Base-by-base conservation (phyloP, 2,797 vertebrate species). In the Triplophysa yarkandensis region DNA sequence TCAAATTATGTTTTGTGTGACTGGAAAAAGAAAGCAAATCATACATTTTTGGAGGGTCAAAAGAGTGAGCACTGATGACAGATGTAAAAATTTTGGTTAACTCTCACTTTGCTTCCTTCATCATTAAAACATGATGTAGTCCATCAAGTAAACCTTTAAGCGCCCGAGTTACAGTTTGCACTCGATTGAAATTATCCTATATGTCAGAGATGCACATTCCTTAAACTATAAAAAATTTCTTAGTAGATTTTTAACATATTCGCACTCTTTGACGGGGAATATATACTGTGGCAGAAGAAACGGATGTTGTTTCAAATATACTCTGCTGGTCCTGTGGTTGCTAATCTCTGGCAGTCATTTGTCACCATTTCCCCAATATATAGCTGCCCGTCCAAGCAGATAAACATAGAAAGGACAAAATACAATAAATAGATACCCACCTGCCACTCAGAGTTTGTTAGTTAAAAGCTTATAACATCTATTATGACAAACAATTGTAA, bases 291-390 rank as follows among this genome's bases (percentile, higher is more conserved):
- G 58, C 69, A 4, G 72, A 60, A 4, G 71, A 60, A 75, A 90
- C 88, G 84, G 88, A 88, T 82, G 82, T 78, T 76, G 68, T 71
- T 79, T 80, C 57, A 75, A 87, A 80, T 74, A 83, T 85, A 80
- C 83, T 71, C 82, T 77, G 84, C 82, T 79, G 67, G 81, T 85
- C 86, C 87, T 91, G 90, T 92, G 92, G 91, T 92, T 89, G 83
- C 88, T 92, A 91, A 92, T 93, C 91, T 91, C 71, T 88, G 83
- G 71, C 80, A 43, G 85, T 88, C 92, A 92, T 92, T 92, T 90
- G 88, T 84, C 85, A 84, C 89, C 86, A 90, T 91, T 93, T 92
- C 90, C 92, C 90, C 85, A 91, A 87, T 84, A 85, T 79, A 83
- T 85, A 77, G 86, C 86, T 87, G 87, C 73, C 83, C 76, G 83